Base-by-base conservation (phyloP, 2,888 invertebrate species). In the Standfussiana lucernea region DNA sequence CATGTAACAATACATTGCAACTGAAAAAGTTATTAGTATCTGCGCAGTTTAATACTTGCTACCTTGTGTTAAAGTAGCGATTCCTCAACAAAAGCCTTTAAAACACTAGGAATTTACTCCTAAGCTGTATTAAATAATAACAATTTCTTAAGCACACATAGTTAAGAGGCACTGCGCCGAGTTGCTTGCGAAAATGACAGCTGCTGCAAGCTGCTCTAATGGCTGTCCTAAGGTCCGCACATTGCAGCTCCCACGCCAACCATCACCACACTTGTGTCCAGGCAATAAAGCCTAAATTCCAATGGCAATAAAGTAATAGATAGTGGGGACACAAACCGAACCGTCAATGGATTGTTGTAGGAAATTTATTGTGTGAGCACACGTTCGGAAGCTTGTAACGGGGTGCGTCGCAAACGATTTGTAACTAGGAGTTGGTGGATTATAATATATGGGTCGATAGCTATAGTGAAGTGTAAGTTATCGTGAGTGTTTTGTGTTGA, bases 101-200 rank as follows among this genome's bases (percentile, higher is more conserved):
- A 10, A 1, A 1, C 11, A 61, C 24, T 4, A 32, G 13, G n/a
- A 6, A 10, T 40, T 62, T 28, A n/a, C 15, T 2, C 37, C 1
- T 13, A 40, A 37, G 18, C 15, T 56, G 47, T 47, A 56, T 65
- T 21, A 56, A 81, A 62, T 75, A 59, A 70, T n/a, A 66, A 45
- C 35, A 77, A 74, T 72, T 64, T 77, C 82, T 82, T 73, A 77
- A 75, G 40, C 61, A 75, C 61, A 76, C 59, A 61, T 37, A 67
- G 68, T 50, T 67, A 85, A 83, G 79, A 82, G 75, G 37, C 65
- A 42, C 56, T 53, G 73, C 67, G 62, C 76, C 66, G 83, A 75
- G 68, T 83, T 75, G 88, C 92, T 91, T 94, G 94, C 85, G 95
- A 94, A 94, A 90, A 92, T 92, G 92, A 92, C 94, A 94, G 94